These are phyloP conservation scores for Sebastiscus albofasciatus DNA, from an alignment of 2,797 vertebrate species.

Conservation along the genomic window DNA sequence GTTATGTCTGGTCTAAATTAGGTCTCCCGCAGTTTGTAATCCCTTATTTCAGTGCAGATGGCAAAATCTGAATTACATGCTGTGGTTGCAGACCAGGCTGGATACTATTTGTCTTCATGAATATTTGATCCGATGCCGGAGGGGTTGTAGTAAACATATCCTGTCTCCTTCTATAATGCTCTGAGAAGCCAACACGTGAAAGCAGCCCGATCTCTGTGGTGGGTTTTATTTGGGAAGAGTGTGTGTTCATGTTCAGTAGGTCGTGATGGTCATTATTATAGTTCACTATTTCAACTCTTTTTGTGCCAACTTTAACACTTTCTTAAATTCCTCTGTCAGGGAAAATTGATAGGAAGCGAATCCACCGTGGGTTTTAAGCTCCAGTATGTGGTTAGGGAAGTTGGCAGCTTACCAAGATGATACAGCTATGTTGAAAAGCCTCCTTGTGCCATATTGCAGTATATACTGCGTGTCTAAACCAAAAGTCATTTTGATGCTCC, in stretches of 20 bases:
- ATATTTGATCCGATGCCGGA: slow-evolving; percentile 80
- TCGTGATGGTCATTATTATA: slow-evolving; percentile 18
- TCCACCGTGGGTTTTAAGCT: slow-evolving; percentile 7
- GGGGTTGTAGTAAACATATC: slow-evolving; percentile 73
- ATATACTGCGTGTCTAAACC: not conserved
- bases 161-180: slow-evolving; percentile 69
- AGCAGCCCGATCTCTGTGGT: slow-evolving; percentile 29
- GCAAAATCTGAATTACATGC: slow-evolving; percentile 71
- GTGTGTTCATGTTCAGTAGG: slow-evolving; percentile 18
- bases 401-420: slow-evolving; percentile 24
- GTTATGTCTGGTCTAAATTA: slow-evolving; percentile 53
- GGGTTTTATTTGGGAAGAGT: slow-evolving; percentile 24
- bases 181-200: slow-evolving; percentile 56
- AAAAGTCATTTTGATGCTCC: not conserved
- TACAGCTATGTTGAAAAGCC: slow-evolving; percentile 5
- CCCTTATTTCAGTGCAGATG: slow-evolving; percentile 67
- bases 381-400: slow-evolving; percentile 3
- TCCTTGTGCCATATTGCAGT: not conserved
- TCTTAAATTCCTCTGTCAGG: slow-evolving; percentile 31
- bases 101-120: slow-evolving; percentile 81
- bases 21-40: slow-evolving; percentile 57
- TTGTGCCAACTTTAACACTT: slow-evolving; percentile 38
- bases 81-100: slow-evolving; percentile 58
- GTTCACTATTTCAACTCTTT: slow-evolving; percentile 30
- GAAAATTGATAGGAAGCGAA: slow-evolving; percentile 24